A percentile compares a stretch with the other conserved stretches of the same genome.
Evolutionary conservation across 1,140 invertebrate species (phyloP).

Genomic region (Musca domestica): DNA sequence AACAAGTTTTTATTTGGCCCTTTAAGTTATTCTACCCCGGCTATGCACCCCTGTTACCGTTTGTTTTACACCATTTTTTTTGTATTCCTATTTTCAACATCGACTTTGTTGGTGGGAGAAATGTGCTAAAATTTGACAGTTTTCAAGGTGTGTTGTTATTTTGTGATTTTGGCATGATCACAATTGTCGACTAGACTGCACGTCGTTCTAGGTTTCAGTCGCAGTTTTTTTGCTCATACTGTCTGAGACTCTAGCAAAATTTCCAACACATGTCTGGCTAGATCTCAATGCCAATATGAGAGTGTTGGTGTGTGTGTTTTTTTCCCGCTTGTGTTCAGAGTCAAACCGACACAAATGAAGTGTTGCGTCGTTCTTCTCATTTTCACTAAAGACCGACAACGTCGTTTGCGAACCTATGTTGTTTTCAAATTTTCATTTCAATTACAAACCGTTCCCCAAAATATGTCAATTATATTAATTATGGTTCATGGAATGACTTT

Average conservation of each 20-base stretch:
- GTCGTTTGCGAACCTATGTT: not conserved
- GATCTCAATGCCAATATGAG: too few relatives aligned
- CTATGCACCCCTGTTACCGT: too few relatives aligned
- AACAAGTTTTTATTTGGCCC: too few relatives aligned
- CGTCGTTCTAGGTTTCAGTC: conserved; percentile 9
- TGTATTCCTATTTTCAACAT: too few relatives aligned
- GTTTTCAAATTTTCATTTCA: conserved; percentile 17
- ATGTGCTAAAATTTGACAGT: conserved; percentile 23
- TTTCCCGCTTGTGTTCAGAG: not conserved
- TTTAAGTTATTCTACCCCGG: too few relatives aligned
- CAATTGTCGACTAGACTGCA: conserved; percentile 19
- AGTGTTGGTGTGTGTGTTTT: not conserved
- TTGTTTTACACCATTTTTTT: too few relatives aligned
- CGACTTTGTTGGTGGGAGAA: not conserved
- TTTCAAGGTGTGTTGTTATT: conserved; percentile 16
- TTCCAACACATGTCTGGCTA: too few relatives aligned
- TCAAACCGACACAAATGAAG: too few relatives aligned
- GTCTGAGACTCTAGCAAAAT: too few relatives aligned
- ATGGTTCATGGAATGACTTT: conserved; percentile 11
- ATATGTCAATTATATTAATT: conserved; percentile 23
- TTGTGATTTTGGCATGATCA: conserved; percentile 7
- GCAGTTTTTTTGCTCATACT: too few relatives aligned
- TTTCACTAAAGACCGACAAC: not conserved
- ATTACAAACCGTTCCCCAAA: conserved; percentile 20
- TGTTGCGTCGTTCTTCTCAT: not conserved